Percentiles rank a stretch among this genome's conserved stretches.
Conservation (phyloP, 1,140 invertebrate species). For the Drosophila pseudoananassae region DNA sequence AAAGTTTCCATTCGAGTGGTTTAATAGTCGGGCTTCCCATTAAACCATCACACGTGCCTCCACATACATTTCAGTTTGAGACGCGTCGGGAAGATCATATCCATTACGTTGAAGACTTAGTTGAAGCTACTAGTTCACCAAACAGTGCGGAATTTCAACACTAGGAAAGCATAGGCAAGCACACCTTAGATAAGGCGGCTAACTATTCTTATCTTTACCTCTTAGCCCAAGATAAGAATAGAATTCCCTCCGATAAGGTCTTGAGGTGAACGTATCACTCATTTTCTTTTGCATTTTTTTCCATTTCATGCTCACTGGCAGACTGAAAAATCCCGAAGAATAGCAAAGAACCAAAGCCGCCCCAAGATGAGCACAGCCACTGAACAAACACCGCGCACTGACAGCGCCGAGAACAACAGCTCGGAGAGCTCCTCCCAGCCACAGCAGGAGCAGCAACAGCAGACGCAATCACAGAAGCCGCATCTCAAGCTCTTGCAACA, state of each 20-base stretch:
- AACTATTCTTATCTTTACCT: not conserved
- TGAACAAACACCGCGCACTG: constrained; percentile 50
- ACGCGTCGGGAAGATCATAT: not conserved
- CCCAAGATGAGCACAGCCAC: constrained; percentile 60
- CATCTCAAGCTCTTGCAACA: constrained; percentile 89
- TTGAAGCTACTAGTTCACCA: not conserved
- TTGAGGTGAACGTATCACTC: constrained; percentile 2
- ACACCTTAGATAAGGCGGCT: not conserved
- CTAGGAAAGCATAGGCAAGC: not conserved
- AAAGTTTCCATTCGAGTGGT: constrained; percentile 63
- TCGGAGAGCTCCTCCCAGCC: constrained; percentile 45
- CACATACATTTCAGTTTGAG: not conserved
- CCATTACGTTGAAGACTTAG: not conserved
- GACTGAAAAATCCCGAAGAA: constrained; percentile 18
- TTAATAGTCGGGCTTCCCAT: constrained; percentile 40
- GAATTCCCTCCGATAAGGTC: constrained; percentile 36
- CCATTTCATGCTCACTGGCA: constrained; percentile 26
- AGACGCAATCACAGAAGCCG: constrained; percentile 78
- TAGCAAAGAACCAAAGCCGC: constrained; percentile 30
- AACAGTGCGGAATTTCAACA: not conserved
- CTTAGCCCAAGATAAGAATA: constrained; percentile 23
- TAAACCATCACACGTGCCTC: constrained; percentile 21
- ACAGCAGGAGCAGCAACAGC: constrained; percentile 41
- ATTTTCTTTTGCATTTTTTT: not conserved
- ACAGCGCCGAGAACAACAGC: constrained; percentile 48